Evolutionary conservation across 1,140 invertebrate genomes (phyloP).

Genomic region (Drosophila nigromelanica): DNA sequence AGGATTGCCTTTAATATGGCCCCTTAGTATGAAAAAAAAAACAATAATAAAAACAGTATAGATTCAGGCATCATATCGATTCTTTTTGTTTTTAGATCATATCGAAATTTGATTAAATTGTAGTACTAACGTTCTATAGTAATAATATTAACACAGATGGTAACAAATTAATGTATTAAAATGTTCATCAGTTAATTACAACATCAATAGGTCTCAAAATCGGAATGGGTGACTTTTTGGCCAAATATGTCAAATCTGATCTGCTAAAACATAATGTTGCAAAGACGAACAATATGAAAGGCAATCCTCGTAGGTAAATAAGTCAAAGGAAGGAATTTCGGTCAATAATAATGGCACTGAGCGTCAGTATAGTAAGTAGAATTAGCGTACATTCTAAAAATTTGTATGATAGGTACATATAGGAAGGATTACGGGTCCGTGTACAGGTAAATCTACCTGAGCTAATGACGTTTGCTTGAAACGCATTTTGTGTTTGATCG

Average conservation of each 20-base stretch:
- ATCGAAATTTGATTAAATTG: too few species aligned
- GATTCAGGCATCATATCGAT: too few species aligned
- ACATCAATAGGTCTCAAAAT: too few species aligned
- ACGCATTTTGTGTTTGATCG: slow-evolving; percentile 16
- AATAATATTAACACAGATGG: too few species aligned
- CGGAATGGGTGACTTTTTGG: too few species aligned
- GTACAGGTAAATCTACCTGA: slow-evolving; percentile 3
- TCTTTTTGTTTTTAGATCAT: too few species aligned
- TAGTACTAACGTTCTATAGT: too few species aligned
- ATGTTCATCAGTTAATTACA: too few species aligned
- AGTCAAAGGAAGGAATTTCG: background rate
- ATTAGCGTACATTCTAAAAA: background rate
- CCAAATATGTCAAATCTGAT: too few species aligned
- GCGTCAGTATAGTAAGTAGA: background rate
- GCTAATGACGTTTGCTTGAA: slow-evolving; percentile 6
- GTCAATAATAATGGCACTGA: background rate
- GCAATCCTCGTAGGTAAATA: background rate
- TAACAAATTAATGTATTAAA: too few species aligned
- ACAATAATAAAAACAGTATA: too few species aligned
- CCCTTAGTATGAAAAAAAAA: too few species aligned
- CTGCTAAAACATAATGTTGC: background rate
- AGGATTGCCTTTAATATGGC: background rate
- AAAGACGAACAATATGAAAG: background rate
- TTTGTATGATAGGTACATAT: background rate
- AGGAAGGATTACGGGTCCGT: background rate